A percentile compares a stretch with the other conserved stretches of the same genome.
These are phyloP conservation scores for Xyliphius kryptos DNA, from an alignment of 2,113 vertebrate genomes.

Conservation along the genomic window DNA sequence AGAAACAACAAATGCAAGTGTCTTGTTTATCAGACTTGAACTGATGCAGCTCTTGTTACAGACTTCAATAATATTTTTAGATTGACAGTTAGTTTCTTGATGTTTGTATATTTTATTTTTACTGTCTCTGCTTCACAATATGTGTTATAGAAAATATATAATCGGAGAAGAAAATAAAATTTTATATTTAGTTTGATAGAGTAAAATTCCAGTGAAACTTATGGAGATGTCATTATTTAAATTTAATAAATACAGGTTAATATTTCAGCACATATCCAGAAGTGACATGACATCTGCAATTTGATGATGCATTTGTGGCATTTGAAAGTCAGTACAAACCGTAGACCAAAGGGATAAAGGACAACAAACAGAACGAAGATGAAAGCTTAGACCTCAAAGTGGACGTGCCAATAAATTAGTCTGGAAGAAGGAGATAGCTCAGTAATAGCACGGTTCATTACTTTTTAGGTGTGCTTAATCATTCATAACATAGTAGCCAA, in stretches of 20 bases:
- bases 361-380: constrained; percentile 25
- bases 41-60: too few species aligned
- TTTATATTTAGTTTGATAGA: too few species aligned
- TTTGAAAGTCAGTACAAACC: constrained; percentile 34
- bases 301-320: constrained; percentile 26
- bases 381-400: constrained; percentile 40
- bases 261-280: constrained; percentile 20
- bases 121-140: too few species aligned
- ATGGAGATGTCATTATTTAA: background rate
- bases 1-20: too few species aligned
- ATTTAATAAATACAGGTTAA: constrained; percentile 23
- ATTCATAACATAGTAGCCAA: constrained; percentile 16
- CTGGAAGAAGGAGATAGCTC: constrained; percentile 31
- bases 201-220: background rate
- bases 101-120: too few species aligned
- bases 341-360: constrained; percentile 31
- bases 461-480: constrained; percentile 19
- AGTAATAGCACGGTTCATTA: constrained; percentile 32
- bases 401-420: constrained; percentile 28
- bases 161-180: too few species aligned
- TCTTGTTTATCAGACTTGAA: too few species aligned
- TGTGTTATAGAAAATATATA: too few species aligned
- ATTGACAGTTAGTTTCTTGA: too few species aligned
- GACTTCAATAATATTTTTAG: too few species aligned
- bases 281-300: constrained; percentile 26